Evolutionary conservation across 2,797 vertebrate species (phyloP).

Genomic region (Myotis myotis): DNA sequence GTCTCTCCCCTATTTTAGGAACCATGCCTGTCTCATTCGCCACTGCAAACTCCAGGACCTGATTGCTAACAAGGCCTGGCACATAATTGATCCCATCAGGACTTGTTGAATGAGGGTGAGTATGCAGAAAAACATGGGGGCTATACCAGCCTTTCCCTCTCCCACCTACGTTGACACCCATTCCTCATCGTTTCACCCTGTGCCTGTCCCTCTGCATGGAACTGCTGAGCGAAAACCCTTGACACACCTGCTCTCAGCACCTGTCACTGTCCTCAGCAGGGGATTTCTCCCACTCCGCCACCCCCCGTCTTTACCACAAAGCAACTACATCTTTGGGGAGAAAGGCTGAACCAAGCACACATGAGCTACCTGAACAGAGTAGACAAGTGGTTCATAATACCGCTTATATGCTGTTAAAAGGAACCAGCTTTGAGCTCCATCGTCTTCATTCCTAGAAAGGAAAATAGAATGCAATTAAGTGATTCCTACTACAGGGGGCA

Average conservation of each 20-base stretch:
- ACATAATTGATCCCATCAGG: background rate
- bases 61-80: background rate
- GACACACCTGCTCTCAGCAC: background rate
- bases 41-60: background rate
- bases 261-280: background rate
- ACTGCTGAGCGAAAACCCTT: background rate
- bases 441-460: conserved; percentile 13
- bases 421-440: background rate
- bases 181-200: background rate
- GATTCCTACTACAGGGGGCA: background rate
- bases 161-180: background rate
- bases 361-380: background rate
- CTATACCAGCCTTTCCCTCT: background rate
- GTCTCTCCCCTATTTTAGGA: background rate
- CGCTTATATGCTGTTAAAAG: background rate
- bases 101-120: background rate
- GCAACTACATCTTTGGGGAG: background rate
- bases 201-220: background rate
- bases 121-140: background rate
- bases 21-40: background rate
- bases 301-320: background rate
- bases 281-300: background rate
- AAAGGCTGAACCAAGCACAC: background rate
- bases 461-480: background rate
- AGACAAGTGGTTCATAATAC: background rate